Percentiles rank a stretch among this genome's conserved stretches.
Evolutionary conservation across 2,797 vertebrate genomes (phyloP).

Genomic region (Discoglossus pictus): DNA sequence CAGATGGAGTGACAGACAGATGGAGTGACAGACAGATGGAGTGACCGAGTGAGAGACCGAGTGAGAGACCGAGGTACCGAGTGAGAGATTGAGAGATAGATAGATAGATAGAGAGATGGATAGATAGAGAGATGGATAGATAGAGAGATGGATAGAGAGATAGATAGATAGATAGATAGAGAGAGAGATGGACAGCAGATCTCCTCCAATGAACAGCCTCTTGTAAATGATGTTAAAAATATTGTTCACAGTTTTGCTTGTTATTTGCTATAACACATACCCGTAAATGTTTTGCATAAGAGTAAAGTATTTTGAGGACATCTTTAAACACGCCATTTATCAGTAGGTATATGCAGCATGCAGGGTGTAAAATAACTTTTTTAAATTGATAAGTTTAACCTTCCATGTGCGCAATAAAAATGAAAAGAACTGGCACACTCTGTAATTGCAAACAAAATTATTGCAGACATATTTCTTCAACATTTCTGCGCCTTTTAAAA

Average conservation of each 20-base stretch:
- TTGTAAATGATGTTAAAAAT: conserved; percentile 24
- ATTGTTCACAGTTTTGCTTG: conserved; percentile 13
- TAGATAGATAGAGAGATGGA: too few species aligned
- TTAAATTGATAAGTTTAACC: conserved; percentile 47
- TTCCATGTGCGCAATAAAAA: conserved; percentile 39
- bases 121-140: too few species aligned
- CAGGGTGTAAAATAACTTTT: conserved; percentile 36
- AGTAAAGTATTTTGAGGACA: conserved; percentile 25
- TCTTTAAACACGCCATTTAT: conserved; percentile 36
- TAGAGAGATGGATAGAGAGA: too few species aligned
- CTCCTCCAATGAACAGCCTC: too few species aligned
- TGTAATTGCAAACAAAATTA: conserved; percentile 46
- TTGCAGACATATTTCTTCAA: conserved; percentile 39
- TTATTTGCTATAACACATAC: neutral
- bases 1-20: too few species aligned
- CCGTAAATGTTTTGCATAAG: neutral
- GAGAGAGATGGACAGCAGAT: too few species aligned
- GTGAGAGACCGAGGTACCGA: too few species aligned
- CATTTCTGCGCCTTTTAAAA: conserved; percentile 47
- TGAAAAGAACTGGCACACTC: conserved; percentile 33
- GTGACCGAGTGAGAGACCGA: too few species aligned
- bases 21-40: too few species aligned
- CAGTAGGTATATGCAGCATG: conserved; percentile 26
- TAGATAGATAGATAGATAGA: too few species aligned
- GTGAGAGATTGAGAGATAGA: too few species aligned